These are phyloP conservation scores for Saccopteryx leptura DNA, from an alignment of 2,113 vertebrate genomes.

Conservation along the genomic window DNA sequence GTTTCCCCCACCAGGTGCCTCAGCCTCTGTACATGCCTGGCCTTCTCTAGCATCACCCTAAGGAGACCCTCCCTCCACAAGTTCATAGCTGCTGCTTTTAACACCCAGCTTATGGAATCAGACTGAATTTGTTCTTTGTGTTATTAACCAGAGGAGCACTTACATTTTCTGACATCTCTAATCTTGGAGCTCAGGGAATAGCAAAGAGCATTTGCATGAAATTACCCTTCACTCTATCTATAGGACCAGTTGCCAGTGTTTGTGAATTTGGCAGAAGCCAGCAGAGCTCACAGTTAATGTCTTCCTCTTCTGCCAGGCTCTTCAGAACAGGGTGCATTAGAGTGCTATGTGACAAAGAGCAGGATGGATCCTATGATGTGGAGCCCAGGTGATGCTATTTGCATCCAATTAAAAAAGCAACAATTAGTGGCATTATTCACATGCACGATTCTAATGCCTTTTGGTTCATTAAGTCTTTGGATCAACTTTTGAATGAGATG, in stretches of 20 bases:
- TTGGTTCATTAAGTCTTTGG: conserved; percentile 50
- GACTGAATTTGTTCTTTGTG: conserved; percentile 86
- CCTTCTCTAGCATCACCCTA: not conserved
- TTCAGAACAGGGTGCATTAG: conserved; percentile 79
- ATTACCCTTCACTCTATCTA: conserved; percentile 89
- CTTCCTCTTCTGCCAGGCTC: conserved; percentile 87
- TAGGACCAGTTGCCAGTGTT: conserved; percentile 85
- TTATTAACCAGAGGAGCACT: conserved; percentile 89
- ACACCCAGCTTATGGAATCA: conserved; percentile 49
- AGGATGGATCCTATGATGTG: conserved; percentile 20
- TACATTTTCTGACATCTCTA: conserved; percentile 89
- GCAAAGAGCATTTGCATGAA: conserved; percentile 90
- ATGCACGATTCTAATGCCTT: not conserved
- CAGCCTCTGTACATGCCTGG: not conserved
- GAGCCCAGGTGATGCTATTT: conserved; percentile 78
- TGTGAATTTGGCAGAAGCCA: conserved; percentile 87
- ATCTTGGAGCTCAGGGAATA: conserved; percentile 88
- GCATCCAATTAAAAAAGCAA: conserved; percentile 78
- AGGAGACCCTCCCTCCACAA: not conserved
- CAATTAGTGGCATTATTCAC: conserved; percentile 11
- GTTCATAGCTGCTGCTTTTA: not conserved
- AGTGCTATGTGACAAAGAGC: conserved; percentile 83
- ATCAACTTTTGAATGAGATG: conserved; percentile 24
- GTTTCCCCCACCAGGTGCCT: not conserved
- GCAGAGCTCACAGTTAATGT: conserved; percentile 85